phyloP scores from a whole-genome alignment of 2,113 vertebrate species.

The Zootoca vivipara region DNA sequence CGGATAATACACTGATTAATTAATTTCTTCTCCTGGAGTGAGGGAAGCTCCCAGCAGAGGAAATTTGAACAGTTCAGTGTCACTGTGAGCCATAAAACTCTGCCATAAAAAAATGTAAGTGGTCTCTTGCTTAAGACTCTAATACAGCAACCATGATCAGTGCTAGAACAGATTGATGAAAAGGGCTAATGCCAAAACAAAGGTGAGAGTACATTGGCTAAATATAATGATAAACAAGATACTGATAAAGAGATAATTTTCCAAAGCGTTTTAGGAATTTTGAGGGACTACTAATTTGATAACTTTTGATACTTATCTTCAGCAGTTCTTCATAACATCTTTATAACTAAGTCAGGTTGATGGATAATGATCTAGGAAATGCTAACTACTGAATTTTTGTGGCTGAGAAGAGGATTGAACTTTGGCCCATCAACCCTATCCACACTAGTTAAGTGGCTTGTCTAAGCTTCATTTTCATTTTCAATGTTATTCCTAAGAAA shows the following conservation, averaged over 20 bases:
- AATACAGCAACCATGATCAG: background rate
- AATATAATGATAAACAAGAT: background rate
- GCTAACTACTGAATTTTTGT: background rate
- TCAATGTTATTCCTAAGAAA: background rate
- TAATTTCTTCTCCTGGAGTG: slow-evolving; percentile 77
- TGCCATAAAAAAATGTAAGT: slow-evolving; percentile 39
- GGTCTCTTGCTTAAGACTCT: slow-evolving; percentile 7
- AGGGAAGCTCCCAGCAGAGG: slow-evolving; percentile 65
- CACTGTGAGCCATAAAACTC: slow-evolving; percentile 25
- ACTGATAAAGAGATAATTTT: background rate
- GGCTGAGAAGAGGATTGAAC: background rate
- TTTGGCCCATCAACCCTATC: background rate
- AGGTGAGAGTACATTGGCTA: slow-evolving; percentile 12
- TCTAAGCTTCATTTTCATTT: no score
- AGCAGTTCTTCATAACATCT: background rate
- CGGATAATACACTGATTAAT: slow-evolving; percentile 72
- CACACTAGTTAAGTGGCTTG: background rate
- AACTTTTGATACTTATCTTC: background rate
- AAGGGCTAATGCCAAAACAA: background rate
- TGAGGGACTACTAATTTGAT: slow-evolving; percentile 4
- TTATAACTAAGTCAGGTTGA: background rate
- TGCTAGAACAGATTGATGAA: slow-evolving; percentile 32
- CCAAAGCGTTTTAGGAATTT: background rate
- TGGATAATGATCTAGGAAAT: background rate
- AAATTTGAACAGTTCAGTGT: slow-evolving; percentile 61